Percentiles rank a stretch among this genome's conserved stretches.
phyloP scores from a whole-genome alignment of 1,140 invertebrate species.

The Pseudomyrmex dendroicus region DNA sequence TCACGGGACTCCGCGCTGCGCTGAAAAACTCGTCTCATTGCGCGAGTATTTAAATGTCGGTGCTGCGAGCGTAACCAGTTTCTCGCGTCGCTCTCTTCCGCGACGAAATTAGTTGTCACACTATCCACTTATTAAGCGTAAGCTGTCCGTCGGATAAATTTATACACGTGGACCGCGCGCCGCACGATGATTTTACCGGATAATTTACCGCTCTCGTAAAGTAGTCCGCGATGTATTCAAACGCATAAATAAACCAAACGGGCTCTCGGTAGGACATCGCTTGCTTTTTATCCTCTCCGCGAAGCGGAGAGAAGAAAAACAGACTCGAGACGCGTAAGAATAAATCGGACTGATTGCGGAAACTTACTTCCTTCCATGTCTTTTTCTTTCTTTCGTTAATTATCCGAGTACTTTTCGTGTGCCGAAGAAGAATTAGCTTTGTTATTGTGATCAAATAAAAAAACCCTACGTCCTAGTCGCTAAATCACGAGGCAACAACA shows the following conservation, averaged over 20 bases:
- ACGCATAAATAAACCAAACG: conserved; percentile 46
- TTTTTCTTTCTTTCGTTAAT: background rate
- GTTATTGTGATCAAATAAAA: too few species aligned
- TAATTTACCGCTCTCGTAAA: conserved; percentile 50
- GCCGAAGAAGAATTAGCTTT: too few species aligned
- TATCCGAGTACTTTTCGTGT: background rate
- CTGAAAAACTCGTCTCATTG: conserved; percentile 28
- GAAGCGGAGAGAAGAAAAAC: background rate
- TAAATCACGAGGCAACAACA: background rate
- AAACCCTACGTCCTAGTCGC: background rate
- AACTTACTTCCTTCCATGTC: background rate
- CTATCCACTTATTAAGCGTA: conserved; percentile 52
- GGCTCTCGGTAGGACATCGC: background rate
- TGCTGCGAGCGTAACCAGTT: conserved; percentile 19
- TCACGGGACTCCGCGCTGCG: background rate
- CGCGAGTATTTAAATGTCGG: conserved; percentile 30
- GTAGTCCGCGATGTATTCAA: conserved; percentile 32
- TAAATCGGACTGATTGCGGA: background rate
- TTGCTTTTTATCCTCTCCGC: background rate
- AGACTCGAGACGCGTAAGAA: background rate
- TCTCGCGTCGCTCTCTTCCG: conserved; percentile 23
- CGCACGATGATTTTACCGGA: conserved; percentile 41
- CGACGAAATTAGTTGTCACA: conserved; percentile 17
- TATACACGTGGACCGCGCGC: conserved; percentile 12
- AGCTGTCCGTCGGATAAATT: conserved; percentile 35